Conservation (phyloP, 2,888 invertebrate genomes). For the Chymomyza amoena region DNA sequence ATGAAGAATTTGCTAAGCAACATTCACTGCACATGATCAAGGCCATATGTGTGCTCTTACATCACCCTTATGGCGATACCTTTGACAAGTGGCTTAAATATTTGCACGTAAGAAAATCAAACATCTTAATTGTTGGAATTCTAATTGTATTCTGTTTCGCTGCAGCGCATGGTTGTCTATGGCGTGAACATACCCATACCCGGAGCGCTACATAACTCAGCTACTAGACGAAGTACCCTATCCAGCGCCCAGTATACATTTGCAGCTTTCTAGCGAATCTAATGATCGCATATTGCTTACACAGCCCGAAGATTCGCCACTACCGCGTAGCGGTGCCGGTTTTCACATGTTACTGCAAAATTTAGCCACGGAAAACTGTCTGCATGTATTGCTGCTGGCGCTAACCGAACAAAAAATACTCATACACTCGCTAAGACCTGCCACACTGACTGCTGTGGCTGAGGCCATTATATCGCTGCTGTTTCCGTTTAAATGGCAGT, state of each 20-base stretch:
- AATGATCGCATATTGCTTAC: conserved; percentile 92
- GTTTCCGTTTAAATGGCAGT: conserved; percentile 99
- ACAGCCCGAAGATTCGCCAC: conserved; percentile 97
- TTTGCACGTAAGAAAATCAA: conserved; percentile 83
- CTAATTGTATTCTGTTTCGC: conserved; percentile 60
- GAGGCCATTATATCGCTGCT: conserved; percentile 97
- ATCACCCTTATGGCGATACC: conserved; percentile 99
- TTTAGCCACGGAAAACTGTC: conserved; percentile 95
- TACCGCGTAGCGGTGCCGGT: conserved; percentile 97
- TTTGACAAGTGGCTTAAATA: conserved; percentile 96
- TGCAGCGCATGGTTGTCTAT: conserved; percentile 89
- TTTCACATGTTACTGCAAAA: conserved; percentile 94
- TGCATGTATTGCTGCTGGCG: conserved; percentile 91
- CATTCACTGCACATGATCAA: conserved; percentile 92
- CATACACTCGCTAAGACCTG: conserved; percentile 96
- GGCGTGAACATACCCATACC: conserved; percentile 90
- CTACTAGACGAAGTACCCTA: conserved; percentile 98
- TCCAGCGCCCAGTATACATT: conserved; percentile 95
- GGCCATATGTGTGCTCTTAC: conserved; percentile 95
- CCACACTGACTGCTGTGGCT: conserved; percentile 96
- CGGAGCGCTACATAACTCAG: conserved; percentile 95
- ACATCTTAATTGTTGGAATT: not conserved
- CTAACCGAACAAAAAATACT: conserved; percentile 98
- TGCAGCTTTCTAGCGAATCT: conserved; percentile 84
- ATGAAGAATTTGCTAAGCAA: conserved; percentile 80